Evolutionary conservation across 2,113 vertebrate species (phyloP).

Genomic region (Equus przewalskii): DNA sequence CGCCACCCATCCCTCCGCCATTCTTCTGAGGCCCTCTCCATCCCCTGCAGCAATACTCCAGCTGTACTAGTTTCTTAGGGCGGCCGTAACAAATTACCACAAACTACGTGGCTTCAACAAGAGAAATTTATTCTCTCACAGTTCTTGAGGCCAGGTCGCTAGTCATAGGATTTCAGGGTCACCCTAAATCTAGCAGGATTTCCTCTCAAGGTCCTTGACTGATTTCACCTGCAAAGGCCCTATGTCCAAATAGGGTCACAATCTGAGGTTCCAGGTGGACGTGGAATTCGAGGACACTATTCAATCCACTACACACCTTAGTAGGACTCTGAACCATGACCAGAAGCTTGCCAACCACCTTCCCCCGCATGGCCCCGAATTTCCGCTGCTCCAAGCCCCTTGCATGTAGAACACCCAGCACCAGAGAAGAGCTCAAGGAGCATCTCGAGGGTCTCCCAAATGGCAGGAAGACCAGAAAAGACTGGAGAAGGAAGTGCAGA

Average conservation of each 20-base stretch:
- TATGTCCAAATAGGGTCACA: background rate
- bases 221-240: background rate
- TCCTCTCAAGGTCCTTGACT: background rate
- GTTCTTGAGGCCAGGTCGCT: background rate
- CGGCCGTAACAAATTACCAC: rapidly evolving
- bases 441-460: background rate
- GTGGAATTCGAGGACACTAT: background rate
- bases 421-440: background rate
- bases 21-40: background rate
- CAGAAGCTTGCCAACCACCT: background rate
- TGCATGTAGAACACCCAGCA: background rate
- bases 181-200: background rate
- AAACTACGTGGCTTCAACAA: background rate
- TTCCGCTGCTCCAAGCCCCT: background rate
- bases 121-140: background rate
- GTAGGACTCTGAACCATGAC: background rate
- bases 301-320: background rate
- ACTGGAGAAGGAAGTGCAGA: background rate
- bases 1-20: background rate
- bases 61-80: no score
- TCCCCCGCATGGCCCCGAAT: background rate
- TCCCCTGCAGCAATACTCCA: background rate
- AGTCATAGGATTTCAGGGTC: background rate
- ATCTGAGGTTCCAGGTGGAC: background rate
- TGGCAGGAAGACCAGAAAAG: background rate